Evolutionary conservation across 2,797 vertebrate species (phyloP), one percentile per base, ranked within the genome.

Genomic region (Mionectes olivaceus): DNA sequence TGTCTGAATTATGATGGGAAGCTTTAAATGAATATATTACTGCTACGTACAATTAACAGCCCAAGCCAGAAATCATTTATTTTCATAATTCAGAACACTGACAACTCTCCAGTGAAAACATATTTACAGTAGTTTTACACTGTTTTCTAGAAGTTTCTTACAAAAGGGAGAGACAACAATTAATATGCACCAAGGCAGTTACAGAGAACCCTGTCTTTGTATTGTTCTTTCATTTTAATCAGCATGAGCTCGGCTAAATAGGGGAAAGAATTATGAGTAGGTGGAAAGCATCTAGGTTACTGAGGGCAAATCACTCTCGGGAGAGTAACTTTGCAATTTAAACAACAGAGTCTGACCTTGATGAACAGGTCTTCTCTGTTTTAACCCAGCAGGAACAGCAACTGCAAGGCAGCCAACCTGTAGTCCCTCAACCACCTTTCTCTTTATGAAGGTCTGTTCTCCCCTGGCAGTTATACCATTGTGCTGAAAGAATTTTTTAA

Each of bases 161-260:
- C 44, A 57, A 86, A 97, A 95, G 25, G 17, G 63, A 91, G 50
- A 59, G 67, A 91, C 24, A 88, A 86, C 65, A 95, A 95, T 97
- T 94, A 83, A 81, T 73, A 93, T 52, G 65, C 50, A 81, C 35
- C 69, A 69, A 90, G 50, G 64, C 56, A 87, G 37, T 32, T 76
- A 64, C 22, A 71, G 63, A 85, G 88, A 96, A 89, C 39, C 49
- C 74, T 79, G 57, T 75, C 73, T 95, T 90, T 95, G 63, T 95
- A 84, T 60, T 86, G 35, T 83, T 85, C 44, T 86, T 92, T 87
- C n/a, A 39, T 95, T 94, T 94, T 94, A 95, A 93, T 96, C 83
- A 94, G 65, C 76, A 19, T 60, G 61, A 69, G 50, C 44, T 91
- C 63, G 94, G 87, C 61, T 60, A 90, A 89, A 90, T 47, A 67